phyloP scores from a whole-genome alignment of 2,113 vertebrate genomes.

The Megaptera novaeangliae region DNA sequence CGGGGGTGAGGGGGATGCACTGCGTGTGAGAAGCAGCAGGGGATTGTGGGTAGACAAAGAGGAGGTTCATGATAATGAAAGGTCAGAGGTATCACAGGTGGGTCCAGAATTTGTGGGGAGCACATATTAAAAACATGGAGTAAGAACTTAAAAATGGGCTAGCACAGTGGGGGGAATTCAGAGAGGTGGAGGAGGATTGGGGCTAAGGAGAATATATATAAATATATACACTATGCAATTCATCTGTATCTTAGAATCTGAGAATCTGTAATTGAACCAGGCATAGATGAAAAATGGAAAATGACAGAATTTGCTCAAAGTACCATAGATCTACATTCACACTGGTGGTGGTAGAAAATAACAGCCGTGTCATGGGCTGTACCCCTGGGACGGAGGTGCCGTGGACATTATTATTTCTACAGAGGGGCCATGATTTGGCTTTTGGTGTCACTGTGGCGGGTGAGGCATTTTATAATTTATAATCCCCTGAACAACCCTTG shows the following conservation, averaged over 20 bases:
- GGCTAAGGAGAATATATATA: not conserved
- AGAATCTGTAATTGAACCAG: not conserved
- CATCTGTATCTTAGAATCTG: not conserved
- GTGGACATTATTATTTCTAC: not conserved
- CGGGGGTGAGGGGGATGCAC: not conserved
- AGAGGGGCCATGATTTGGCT: not conserved
- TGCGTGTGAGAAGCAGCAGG: too few relatives aligned
- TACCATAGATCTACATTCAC: not conserved
- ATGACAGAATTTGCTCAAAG: constrained; percentile 20
- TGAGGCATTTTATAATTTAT: not conserved
- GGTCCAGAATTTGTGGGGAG: not conserved
- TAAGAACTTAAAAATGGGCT: not conserved
- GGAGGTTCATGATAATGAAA: not conserved
- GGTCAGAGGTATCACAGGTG: not conserved
- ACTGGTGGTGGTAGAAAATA: not conserved
- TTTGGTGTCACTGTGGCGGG: not conserved
- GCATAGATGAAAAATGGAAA: constrained; percentile 15
- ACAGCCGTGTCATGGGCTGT: not conserved
- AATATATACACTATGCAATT: not conserved
- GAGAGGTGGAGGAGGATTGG: not conserved
- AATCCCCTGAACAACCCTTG: not conserved
- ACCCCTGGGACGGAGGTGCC: not conserved
- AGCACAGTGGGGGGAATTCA: not conserved
- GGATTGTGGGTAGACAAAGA: not conserved
- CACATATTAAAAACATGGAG: not conserved